Evolutionary conservation across 2,797 vertebrate genomes (phyloP).

Genomic region (Poeciliopsis paucimaculata): DNA sequence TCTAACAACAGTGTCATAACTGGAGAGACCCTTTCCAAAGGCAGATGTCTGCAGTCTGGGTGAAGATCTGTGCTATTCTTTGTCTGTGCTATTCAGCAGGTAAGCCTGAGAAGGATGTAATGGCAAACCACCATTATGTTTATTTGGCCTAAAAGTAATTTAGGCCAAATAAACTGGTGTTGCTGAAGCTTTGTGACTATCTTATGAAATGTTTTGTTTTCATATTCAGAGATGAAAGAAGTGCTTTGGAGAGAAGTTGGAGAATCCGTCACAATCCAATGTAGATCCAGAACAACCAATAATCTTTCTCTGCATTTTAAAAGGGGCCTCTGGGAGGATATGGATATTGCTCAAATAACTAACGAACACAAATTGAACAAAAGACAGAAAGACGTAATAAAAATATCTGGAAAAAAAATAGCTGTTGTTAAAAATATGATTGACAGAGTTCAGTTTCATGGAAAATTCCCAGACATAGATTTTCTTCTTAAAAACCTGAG

Average conservation of each 20-base stretch:
- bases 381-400: rapidly evolving
- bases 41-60: conserved; percentile 27
- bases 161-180: neutral
- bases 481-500: conserved; percentile 64
- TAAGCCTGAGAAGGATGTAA: conserved; percentile 28
- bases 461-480: rapidly evolving
- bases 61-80: conserved; percentile 16
- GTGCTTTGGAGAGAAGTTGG: conserved; percentile 30
- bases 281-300: rapidly evolving
- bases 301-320: rapidly evolving
- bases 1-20: neutral
- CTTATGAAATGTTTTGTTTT: rapidly evolving
- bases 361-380: neutral
- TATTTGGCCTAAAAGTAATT: neutral
- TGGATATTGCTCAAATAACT: rapidly evolving
- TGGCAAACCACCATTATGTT: neutral
- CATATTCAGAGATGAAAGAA: neutral
- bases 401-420: rapidly evolving
- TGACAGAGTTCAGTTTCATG: neutral
- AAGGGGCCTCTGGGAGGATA: neutral
- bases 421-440: rapidly evolving
- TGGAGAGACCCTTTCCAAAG: neutral
- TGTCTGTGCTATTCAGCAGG: conserved; percentile 38
- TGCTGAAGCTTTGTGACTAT: neutral
- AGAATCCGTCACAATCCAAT: conserved; percentile 45